Evolutionary conservation across 2,113 vertebrate species (phyloP).

Genomic region (Myotis lucifugus): DNA sequence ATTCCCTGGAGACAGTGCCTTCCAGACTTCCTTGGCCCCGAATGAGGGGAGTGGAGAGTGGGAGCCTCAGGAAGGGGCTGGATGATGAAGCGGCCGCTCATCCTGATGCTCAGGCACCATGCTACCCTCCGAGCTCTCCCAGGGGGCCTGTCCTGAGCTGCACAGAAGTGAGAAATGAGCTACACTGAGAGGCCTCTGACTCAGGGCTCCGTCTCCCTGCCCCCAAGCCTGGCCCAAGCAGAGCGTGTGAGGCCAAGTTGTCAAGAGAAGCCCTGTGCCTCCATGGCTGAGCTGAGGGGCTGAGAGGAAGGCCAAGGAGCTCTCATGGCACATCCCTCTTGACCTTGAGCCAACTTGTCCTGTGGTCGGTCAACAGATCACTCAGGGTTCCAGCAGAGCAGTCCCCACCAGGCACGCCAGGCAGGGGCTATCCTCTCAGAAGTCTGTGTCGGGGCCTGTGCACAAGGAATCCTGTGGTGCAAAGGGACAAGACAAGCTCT

Average conservation of each 20-base stretch:
- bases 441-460: not conserved
- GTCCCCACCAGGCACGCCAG: not conserved
- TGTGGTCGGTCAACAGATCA: not conserved
- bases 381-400: not conserved
- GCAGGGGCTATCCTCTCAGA: not conserved
- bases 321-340: not conserved
- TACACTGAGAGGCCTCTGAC: not conserved
- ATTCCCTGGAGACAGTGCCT: too few relatives aligned
- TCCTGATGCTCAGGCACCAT: too few relatives aligned
- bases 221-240: not conserved
- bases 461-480: too few relatives aligned
- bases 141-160: not conserved
- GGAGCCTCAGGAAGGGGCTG: not conserved
- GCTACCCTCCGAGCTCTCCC: not conserved
- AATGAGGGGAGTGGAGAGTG: too few relatives aligned
- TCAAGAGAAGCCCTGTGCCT: not conserved
- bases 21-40: not conserved
- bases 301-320: not conserved
- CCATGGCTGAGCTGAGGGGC: rapidly evolving
- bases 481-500: not conserved
- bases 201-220: not conserved
- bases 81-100: not conserved
- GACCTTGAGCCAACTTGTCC: not conserved
- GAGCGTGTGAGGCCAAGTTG: too few relatives aligned
- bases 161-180: not conserved